These are phyloP conservation scores for Plestiodon gilberti DNA, from an alignment of 2,113 vertebrate species.

Conservation along the genomic window DNA sequence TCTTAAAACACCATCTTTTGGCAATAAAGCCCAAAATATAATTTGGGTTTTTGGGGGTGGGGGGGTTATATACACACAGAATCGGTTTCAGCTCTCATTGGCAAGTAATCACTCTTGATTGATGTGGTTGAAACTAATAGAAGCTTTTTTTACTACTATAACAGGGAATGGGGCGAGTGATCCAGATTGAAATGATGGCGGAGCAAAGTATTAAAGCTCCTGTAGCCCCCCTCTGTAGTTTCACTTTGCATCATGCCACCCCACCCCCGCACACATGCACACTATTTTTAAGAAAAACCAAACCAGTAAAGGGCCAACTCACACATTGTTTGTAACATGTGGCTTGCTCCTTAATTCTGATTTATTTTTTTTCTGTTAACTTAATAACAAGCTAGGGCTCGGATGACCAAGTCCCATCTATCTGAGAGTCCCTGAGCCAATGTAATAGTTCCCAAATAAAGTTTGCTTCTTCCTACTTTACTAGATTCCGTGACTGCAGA, in stretches of 20 bases:
- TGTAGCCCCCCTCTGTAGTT: no score
- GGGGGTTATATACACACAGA: no score
- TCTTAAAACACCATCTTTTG: background rate
- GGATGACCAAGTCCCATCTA: background rate
- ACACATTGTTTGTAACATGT: no score
- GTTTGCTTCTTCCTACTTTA: background rate
- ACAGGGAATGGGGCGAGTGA: background rate
- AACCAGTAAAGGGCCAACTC: no score
- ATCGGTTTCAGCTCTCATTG: background rate
- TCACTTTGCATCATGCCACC: no score
- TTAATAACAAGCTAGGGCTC: background rate
- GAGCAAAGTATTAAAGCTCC: no score
- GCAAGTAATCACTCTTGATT: background rate
- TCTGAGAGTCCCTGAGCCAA: background rate
- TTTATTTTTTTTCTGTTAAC: no score
- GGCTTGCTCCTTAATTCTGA: background rate
- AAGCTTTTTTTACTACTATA: no score
- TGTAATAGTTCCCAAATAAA: background rate
- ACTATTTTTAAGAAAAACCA: no score
- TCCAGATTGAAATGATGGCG: no score
- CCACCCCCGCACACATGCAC: no score
- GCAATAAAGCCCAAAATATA: background rate
- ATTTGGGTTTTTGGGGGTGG: background rate
- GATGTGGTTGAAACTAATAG: background rate
- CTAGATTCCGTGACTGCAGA: constrained; percentile 90